phyloP scores from a whole-genome alignment of 1,140 invertebrate species.

The Mizuhopecten yessoensis region DNA sequence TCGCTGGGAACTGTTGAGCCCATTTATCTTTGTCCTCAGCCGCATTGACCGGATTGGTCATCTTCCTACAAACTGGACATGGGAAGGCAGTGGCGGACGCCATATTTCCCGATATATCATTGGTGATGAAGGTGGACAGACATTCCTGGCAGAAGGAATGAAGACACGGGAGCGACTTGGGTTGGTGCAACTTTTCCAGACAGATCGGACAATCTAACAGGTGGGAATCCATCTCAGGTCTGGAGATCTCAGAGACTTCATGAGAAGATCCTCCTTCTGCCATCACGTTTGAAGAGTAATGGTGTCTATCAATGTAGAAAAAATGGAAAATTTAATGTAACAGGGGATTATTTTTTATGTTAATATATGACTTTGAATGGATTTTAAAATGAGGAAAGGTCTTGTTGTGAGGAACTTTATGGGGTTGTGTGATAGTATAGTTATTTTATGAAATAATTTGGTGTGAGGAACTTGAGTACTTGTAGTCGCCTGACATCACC shows the following conservation, averaged over 20 bases:
- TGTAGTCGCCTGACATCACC: too few relatives aligned
- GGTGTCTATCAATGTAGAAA: too few relatives aligned
- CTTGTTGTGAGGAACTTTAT: too few relatives aligned
- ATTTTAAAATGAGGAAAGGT: too few relatives aligned
- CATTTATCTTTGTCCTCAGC: neutral
- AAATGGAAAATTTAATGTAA: too few relatives aligned
- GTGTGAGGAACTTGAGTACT: too few relatives aligned
- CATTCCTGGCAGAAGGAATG: slow-evolving; percentile 24
- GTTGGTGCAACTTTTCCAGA: neutral
- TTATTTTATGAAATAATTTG: too few relatives aligned
- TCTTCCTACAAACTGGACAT: neutral
- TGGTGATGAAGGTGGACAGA: neutral
- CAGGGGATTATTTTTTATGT: too few relatives aligned
- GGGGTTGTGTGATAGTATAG: too few relatives aligned
- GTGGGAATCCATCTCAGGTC: neutral
- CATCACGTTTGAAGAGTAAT: neutral
- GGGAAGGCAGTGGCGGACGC: neutral
- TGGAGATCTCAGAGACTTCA: neutral
- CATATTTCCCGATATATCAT: neutral
- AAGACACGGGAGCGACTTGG: neutral
- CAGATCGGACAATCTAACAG: neutral
- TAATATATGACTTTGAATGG: too few relatives aligned
- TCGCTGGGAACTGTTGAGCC: neutral
- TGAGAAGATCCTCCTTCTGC: neutral
- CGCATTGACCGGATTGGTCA: neutral